phyloP scores from a whole-genome alignment of 2,113 vertebrate genomes.

The Brachyistius frenatus region DNA sequence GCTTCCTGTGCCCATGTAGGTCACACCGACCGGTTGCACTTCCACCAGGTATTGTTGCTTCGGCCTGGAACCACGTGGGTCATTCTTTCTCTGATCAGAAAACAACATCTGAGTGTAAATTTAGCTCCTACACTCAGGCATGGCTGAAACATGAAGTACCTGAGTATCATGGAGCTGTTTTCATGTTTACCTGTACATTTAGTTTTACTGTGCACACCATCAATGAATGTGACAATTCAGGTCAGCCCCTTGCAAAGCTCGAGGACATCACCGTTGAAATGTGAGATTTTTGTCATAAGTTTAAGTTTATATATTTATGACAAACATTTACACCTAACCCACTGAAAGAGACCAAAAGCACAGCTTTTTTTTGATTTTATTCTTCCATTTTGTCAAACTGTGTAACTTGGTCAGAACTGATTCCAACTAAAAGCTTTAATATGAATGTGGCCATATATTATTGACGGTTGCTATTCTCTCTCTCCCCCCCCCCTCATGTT shows the following conservation, averaged over 20 bases:
- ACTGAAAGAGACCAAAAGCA: not conserved
- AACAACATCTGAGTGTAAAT: not conserved
- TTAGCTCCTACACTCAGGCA: not conserved
- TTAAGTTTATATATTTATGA: not conserved
- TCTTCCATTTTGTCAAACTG: not conserved
- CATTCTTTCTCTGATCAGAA: slow-evolving; percentile 6
- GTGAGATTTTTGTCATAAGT: not conserved
- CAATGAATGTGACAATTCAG: no score
- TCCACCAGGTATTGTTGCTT: not conserved
- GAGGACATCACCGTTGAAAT: not conserved
- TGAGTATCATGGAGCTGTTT: not conserved
- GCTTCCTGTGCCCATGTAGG: not conserved
- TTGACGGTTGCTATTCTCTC: not conserved
- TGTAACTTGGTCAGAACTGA: not conserved
- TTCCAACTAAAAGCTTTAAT: not conserved
- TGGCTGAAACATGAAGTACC: not conserved
- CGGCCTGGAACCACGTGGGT: not conserved
- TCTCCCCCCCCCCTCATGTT: not conserved
- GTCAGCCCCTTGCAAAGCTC: no score
- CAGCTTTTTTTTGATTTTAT: not conserved
- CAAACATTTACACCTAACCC: not conserved
- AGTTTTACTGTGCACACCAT: no score
- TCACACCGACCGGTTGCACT: not conserved
- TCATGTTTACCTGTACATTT: not conserved
- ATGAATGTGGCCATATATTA: not conserved